Base-by-base conservation (phyloP, 2,113 vertebrate genomes). In the Mus spicilegus region DNA sequence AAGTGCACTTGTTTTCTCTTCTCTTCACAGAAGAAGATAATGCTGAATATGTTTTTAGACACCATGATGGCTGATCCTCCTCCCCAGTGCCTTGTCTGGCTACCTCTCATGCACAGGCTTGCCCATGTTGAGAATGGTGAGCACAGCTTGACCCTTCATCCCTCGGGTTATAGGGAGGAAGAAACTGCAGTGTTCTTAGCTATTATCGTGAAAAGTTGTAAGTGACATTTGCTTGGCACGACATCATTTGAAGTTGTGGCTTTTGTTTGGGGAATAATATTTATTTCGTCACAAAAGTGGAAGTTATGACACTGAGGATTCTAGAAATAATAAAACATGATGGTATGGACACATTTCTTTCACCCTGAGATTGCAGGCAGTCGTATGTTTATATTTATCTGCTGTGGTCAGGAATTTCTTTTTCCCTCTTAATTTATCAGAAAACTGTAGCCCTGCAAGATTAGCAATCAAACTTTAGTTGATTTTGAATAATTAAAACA, bases 21-120 rank as follows among this genome's bases (percentile, higher is more conserved):
- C 91, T 96, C 97, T 98, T 98, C 94, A 93, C 98, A 99, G 99
- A 99, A 99, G 97, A 99, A 99, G 99, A 99, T 99, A 92, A 98
- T 98, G 98, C 98, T 99, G 88, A 99, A 99, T 98, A 99, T 99
- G 97, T 99, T 99, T 98, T 97, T 99, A 98, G 99, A 99, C 96
- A 99, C 99, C 1, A 94, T 99, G 98, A 99, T 99, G 99, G 99
- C 99, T 0, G 99, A 99, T 54, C 99, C 99, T 19, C 99, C 99
- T 61, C 99, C 99, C 28, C 99, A 99, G 99, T 99, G 99, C 99
- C 99, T 99, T 97, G 99, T 99, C 63, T 99, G 99, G 99, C 98
- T 99, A 72, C 99, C 99, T 73, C 99, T 99, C 98, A 98, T 99
- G 99, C 99, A 99, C 98, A 99, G 99, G 97, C 99, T 99, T 16